Base-by-base conservation (phyloP, 2,113 vertebrate species). In the Collichthys lucidus region DNA sequence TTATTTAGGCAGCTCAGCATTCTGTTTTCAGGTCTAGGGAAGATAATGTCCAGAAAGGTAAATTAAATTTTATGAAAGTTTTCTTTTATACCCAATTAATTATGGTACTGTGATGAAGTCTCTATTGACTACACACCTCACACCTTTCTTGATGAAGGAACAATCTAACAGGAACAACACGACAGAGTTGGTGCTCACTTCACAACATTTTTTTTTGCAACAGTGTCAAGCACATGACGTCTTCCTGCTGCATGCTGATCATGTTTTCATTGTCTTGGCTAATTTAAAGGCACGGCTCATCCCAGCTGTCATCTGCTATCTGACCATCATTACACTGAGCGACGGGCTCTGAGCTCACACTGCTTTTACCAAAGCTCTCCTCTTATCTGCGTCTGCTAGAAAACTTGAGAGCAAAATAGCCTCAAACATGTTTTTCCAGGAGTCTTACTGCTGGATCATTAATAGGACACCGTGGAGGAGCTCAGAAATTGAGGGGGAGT, bases 231-330 rank as follows among this genome's bases (percentile, higher is more conserved):
- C 44, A 49, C 47, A 67, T 24, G 35, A 61, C 12, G 53, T 63
- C 68, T 35, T 40, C 49, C 8, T 47, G 42, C 55, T 65, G 91
- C 87, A 88, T 92, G 89, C 71, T 72, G 78, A 83, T 79, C 80
- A 89, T 83, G 77, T 69, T 79, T 73, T 74, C 42, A 69, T 70
- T 74, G 71, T 81, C 26, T 64, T 49, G 60, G 42, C 57, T 70
- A 55, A 77, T 66, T 80, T 47, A 77, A 64, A 79, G 22, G 85
- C 89, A 86, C 77, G 87, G 52, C 88, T 86, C 26, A 19, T 67
- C 75, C 29, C 78, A 65, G 57, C 60, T 74, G 49, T 75, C 82
- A 88, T 86, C 65, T 73, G 50, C 74, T 77, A 42, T 66, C 79
- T 80, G 44, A 87, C 70, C 77, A 53, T 83, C 61, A 61, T 60